Evolutionary conservation across 2,113 vertebrate species (phyloP), one percentile per base, ranked within the genome.

Genomic region (Marmota flaviventris): DNA sequence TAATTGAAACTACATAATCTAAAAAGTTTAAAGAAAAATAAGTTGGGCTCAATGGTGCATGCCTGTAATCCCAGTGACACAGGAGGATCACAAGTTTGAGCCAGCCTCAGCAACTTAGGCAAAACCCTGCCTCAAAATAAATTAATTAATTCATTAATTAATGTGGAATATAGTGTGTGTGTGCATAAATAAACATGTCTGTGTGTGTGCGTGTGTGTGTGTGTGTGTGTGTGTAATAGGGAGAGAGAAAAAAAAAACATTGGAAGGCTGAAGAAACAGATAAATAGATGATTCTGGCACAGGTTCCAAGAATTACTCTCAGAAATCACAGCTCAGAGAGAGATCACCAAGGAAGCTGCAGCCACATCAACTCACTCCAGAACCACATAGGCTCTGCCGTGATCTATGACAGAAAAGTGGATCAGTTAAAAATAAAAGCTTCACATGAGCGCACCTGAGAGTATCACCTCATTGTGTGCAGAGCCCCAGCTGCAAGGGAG

Each of bases 241-340:
- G 20, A 58, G 20, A 58, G 1, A 58, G 11, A 79, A 12, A 48
- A 29, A 13, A 51, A 51, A 51, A 51, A 51, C 8, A 58, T 2
- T 32, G 69, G 37, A 72, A 37, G 16, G 11, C 39, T 89, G 32
- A 82, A 63, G 63, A 82, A 89, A 82, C 22, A 82, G 42, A 70
- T 58, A 83, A 89, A 67, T 24, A 70, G 67, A 53, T 81, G 25
- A 91, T 69, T 79, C 63, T 32, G 4, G 39, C 5, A 13, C 39
- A 32, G 42, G 12, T 77, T 89, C 84, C 37, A 91, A 63, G 69
- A 94, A 78, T 92, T 65, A 85, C 37, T 85, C 61, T 65, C 75
- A 78, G 95, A 61, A 86, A 67, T 73, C 61, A 94, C 5, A 94
- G 75, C 9, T 42, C 22, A 75, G 29, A 85, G 61, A 53, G 76